Evolutionary conservation across 2,113 vertebrate genomes (phyloP).

Genomic region (Vimba vimba): DNA sequence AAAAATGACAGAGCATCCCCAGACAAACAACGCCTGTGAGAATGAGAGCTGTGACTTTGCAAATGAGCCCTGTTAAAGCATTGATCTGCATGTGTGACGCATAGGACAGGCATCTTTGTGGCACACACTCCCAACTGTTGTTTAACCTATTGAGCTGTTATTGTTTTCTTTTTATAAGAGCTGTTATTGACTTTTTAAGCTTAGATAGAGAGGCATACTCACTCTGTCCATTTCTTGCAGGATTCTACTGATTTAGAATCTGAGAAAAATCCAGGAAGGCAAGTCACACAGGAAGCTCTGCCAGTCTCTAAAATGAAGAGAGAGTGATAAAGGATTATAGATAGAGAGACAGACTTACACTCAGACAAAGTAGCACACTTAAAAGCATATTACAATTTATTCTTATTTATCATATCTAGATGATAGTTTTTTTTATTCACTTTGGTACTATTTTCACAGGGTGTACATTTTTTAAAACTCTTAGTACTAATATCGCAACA

Average conservation of each 20-base stretch:
- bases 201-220: slow-evolving; percentile 64
- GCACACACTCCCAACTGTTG: slow-evolving; percentile 13
- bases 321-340: slow-evolving; percentile 3
- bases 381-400: no score
- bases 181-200: background rate
- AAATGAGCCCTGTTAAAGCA: slow-evolving; percentile 24
- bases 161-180: background rate
- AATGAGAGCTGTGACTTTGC: slow-evolving; percentile 44
- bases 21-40: slow-evolving; percentile 55
- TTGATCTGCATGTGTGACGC: slow-evolving; percentile 9
- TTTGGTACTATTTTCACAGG: no score
- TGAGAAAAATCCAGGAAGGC: slow-evolving; percentile 85
- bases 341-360: background rate
- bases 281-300: slow-evolving; percentile 70
- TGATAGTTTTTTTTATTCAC: no score
- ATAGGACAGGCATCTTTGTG: slow-evolving; percentile 25
- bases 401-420: no score
- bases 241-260: slow-evolving; percentile 68
- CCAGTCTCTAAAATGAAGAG: slow-evolving; percentile 60
- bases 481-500: no score
- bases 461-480: no score
- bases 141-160: background rate
- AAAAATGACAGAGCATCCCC: slow-evolving; percentile 31
- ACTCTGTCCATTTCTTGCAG: slow-evolving; percentile 92
- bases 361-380: background rate